Evolutionary conservation across 2,888 invertebrate species (phyloP), one percentile per base, ranked within the genome.

Genomic region (Ophion ventricosus): DNA sequence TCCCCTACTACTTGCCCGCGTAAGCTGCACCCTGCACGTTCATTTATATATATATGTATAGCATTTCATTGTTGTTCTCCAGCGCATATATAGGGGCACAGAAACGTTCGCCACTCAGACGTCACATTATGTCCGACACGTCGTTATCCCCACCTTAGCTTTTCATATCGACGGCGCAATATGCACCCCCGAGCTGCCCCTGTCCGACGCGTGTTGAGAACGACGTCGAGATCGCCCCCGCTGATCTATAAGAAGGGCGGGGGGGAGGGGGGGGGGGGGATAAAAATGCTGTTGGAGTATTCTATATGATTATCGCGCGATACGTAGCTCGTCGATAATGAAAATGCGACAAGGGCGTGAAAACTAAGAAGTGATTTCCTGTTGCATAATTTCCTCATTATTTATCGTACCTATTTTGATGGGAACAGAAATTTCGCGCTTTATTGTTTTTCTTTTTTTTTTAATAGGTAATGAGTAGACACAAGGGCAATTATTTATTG

Each of bases 91-190:
- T 75, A 56, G 64, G 83, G 80, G 72, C 72, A 80, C 76, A 54
- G 14, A 49, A 59, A 64, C 83, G 79, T 59, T 64, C 56, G 26
- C 76, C 70, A 57, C 80, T 84, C 81, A 70, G 69, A 81, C 81
- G 78, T 74, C 69, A 77, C 81, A 70, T 20, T 43, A 59, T 75
- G 67, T 74, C 67, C 77, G 49, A 80, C 67, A 67, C 80, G 82
- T 80, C 80, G 76, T 82, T 86, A 82, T 80, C 85, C 84, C 69
- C 80, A 49, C 49, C 73, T 69, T 78, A 76, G 81, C 78, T 70
- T 66, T 69, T 73, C 40, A 23, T 66, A 61, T 57, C 63, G 72
- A 83, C 4, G 17, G 49, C 0, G 4, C 17, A 49, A 86, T 87
- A 87, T 86, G 86, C 82, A 66, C 70, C 23, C 70, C 70, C 43